A percentile compares a stretch with the other conserved stretches of the same genome.
Conservation (phyloP, 2,888 invertebrate genomes). For the Drosophila koepferae region DNA sequence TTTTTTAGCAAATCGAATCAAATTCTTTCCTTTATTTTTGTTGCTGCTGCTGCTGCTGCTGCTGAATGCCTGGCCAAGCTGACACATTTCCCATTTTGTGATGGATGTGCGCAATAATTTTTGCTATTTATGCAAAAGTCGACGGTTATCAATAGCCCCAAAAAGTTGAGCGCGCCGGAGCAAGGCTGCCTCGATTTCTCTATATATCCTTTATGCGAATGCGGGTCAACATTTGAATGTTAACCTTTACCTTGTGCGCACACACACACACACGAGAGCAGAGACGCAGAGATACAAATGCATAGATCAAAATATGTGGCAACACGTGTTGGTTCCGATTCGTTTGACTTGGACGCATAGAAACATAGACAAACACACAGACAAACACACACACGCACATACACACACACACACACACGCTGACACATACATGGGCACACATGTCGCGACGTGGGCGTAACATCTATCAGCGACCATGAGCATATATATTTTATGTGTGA, state of each 20-base stretch:
- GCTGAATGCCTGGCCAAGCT: conserved; percentile 57
- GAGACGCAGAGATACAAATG: conserved; percentile 30
- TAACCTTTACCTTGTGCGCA: conserved; percentile 75
- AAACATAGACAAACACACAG: background rate
- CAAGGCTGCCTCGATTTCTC: conserved; percentile 34
- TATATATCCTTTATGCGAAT: conserved; percentile 55
- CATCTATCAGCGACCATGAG: conserved; percentile 45
- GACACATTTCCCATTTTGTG: conserved; percentile 74
- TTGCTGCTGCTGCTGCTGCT: conserved; percentile 13
- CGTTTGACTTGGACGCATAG: conserved; percentile 41
- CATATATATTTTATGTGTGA: conserved; percentile 17
- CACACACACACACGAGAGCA: background rate
- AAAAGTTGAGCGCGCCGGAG: background rate
- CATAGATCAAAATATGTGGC: conserved; percentile 66
- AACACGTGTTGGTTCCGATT: conserved; percentile 73
- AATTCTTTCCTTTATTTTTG: conserved; percentile 20
- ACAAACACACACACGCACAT: conserved; percentile 9
- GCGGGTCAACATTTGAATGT: conserved; percentile 66
- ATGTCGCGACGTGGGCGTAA: conserved; percentile 42
- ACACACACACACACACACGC: conserved; percentile 9
- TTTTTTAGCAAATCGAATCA: conserved; percentile 7
- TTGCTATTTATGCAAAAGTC: conserved; percentile 77
- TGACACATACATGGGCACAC: conserved; percentile 12
- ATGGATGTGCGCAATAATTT: conserved; percentile 80
- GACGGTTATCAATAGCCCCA: conserved; percentile 61